Conservation (phyloP, 1,140 invertebrate species). For the Drosophila dunni region DNA sequence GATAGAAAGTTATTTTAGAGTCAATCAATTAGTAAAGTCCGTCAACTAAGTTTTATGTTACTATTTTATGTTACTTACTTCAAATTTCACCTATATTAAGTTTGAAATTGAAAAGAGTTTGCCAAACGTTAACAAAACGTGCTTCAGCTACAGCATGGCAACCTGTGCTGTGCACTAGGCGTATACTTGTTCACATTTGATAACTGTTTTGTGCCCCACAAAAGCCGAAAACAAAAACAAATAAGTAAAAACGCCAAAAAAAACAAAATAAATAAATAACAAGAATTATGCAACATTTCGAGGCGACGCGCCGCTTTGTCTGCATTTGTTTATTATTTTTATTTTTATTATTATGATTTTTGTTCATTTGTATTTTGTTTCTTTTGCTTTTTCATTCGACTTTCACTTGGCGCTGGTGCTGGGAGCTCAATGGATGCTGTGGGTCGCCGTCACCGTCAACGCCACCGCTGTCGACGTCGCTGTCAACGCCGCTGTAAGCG, state of each 20-base stretch:
- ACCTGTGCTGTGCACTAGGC: neutral
- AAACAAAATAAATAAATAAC: conserved; percentile 1
- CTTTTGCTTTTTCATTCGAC: conserved; percentile 53
- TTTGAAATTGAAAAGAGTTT: too few relatives aligned
- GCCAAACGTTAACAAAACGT: too few relatives aligned
- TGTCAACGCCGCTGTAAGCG: conserved; percentile 1
- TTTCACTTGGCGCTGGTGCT: conserved; percentile 59
- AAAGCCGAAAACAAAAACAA: conserved; percentile 8
- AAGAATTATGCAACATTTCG: conserved; percentile 46
- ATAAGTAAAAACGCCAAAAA: conserved; percentile 5
- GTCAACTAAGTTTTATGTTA: too few relatives aligned
- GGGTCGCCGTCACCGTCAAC: conserved; percentile 25
- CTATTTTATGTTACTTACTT: too few relatives aligned
- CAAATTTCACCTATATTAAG: too few relatives aligned
- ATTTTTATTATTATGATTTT: conserved; percentile 41
- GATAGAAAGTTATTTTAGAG: too few relatives aligned
- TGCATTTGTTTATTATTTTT: conserved; percentile 51
- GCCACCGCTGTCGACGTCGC: conserved; percentile 5
- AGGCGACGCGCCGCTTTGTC: conserved; percentile 38
- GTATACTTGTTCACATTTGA: conserved; percentile 24
- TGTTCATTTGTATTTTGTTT: conserved; percentile 46
- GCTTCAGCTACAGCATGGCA: too few relatives aligned
- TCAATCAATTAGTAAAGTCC: too few relatives aligned
- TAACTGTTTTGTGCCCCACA: conserved; percentile 10
- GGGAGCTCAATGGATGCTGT: conserved; percentile 55